Evolutionary conservation across 1,140 invertebrate genomes (phyloP).

Genomic region (Meloidogyne hapla): DNA sequence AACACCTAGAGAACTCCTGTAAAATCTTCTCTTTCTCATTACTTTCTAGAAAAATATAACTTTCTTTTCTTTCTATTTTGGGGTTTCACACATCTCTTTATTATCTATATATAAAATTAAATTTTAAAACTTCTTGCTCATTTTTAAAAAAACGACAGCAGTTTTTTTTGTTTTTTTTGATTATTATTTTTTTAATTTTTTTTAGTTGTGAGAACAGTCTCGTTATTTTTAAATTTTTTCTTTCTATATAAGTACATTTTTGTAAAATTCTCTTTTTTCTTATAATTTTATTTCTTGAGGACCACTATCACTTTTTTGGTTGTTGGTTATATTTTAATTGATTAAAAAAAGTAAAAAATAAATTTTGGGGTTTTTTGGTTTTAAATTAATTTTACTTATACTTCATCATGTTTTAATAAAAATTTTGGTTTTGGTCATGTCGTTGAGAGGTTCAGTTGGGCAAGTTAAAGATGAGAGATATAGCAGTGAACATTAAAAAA

Average conservation of each 20-base stretch:
- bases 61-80: neutral
- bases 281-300: slow-evolving; percentile 6
- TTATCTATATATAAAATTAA: slow-evolving; percentile 7
- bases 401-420: too few relatives aligned
- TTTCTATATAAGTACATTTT: neutral
- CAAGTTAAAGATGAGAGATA: too few relatives aligned
- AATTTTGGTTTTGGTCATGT: too few relatives aligned
- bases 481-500: too few relatives aligned
- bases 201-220: slow-evolving; percentile 1
- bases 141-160: neutral
- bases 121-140: neutral
- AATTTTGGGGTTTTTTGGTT: neutral
- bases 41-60: neutral
- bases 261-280: neutral
- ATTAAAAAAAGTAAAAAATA: slow-evolving; percentile 7
- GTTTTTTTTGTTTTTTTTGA: slow-evolving; percentile 12
- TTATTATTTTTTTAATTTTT: slow-evolving; percentile 10
- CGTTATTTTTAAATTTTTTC: neutral
- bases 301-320: neutral
- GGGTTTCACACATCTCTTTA: neutral
- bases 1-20: too few relatives aligned
- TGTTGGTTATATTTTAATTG: neutral
- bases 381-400: slow-evolving; percentile 14
- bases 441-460: too few relatives aligned
- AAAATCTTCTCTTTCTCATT: neutral